Base-by-base conservation (phyloP, 1,140 invertebrate genomes). In the Adelges cooleyi region DNA sequence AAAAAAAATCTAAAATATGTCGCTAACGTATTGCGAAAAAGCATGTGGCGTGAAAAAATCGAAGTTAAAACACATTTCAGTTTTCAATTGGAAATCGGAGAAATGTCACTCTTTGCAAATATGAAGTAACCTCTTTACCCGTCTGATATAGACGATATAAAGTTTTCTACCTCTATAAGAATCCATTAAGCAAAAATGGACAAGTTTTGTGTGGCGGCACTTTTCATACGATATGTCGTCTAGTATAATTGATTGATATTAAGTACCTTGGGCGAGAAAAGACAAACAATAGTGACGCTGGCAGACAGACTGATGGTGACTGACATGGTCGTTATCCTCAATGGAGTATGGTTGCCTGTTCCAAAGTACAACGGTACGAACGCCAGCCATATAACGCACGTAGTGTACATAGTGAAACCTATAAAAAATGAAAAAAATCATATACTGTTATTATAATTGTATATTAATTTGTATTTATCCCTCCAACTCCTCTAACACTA, bases 301-400 rank as follows among this genome's bases (percentile, higher is more conserved):
- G 87, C 87, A 69, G 86, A 88, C 54, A 90, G 79, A 70, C 81
- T 87, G 67, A 90, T 82, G 67, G 86, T 87, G 76, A 89, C 85
- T 71, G 86, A 87, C 74, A 89, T 77, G 59, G 84, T 87, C 15
- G 85, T 84, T 67, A 87, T 84, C 73, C 89, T 85, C 50, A 89
- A 83, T 83, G 89, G 79, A 53, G 73, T 74, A 69, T 86, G 83
- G 68, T 82, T 81, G 67, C 81, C 78, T 3, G 83, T 84, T 29
- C 82, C 82, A 69, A 85, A 85, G 71, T 85, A 85, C 66, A 87
- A 84, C 0, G 84, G 82, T 54, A 86, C 78, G 71, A 86, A 87
- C 10, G 84, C 84, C 11, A 86, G 72, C 85, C 85, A 87, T 42
- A 87, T 84, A 40, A 87, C 83, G 71, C 85, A 86, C 2, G 85